These are phyloP conservation scores for Aphidius colemani DNA, from an alignment of 2,888 invertebrate genomes.

Conservation along the genomic window DNA sequence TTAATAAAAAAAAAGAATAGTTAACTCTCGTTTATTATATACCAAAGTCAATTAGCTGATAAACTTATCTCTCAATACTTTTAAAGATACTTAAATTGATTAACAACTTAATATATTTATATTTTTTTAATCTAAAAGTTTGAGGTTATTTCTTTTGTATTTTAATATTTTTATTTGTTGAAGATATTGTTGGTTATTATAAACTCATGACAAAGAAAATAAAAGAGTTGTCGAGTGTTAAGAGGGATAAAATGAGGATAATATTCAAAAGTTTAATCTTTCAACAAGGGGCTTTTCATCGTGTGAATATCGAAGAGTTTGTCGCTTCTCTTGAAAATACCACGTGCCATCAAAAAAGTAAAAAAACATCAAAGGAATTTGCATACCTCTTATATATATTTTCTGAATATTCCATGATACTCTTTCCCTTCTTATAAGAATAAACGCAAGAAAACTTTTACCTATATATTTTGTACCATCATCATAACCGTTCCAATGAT, in stretches of 20 bases:
- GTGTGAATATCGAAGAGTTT: conserved; percentile 58
- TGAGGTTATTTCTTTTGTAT: conserved; percentile 16
- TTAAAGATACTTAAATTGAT: too few relatives aligned
- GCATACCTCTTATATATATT: too few relatives aligned
- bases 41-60: too few relatives aligned
- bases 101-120: too few relatives aligned
- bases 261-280: conserved; percentile 39
- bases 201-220: conserved; percentile 27
- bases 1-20: too few relatives aligned
- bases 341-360: conserved; percentile 37
- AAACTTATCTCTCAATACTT: too few relatives aligned
- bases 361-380: conserved; percentile 56
- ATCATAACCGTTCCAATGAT: conserved; percentile 20
- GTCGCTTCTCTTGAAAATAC: conserved; percentile 54
- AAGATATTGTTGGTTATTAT: conserved; percentile 15
- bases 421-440: conserved; percentile 29
- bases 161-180: conserved; percentile 11
- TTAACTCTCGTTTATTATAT: too few relatives aligned
- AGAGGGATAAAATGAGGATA: conserved; percentile 5
- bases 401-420: neutral
- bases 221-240: conserved; percentile 22
- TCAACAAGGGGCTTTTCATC: conserved; percentile 54
- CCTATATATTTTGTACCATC: conserved; percentile 21
- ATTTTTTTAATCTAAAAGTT: neutral
- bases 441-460: conserved; percentile 24